Evolutionary conservation across 2,888 invertebrate genomes (phyloP).

Genomic region (Chrysomela aeneicollis): DNA sequence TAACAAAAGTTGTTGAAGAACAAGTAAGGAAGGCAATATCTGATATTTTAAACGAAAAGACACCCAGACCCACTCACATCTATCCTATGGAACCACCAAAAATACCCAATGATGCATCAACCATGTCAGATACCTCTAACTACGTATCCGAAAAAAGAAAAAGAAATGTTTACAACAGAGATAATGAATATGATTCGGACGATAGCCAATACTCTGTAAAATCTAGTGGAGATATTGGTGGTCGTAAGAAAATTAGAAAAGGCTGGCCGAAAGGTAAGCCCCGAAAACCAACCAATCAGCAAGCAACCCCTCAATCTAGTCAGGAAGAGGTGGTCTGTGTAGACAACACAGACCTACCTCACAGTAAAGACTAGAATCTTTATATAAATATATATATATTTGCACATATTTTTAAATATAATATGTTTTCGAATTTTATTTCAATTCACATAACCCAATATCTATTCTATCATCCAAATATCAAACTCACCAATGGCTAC

Average conservation of each 20-base stretch:
- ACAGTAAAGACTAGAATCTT: background rate
- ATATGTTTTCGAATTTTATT: background rate
- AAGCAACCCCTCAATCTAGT: background rate
- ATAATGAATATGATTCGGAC: background rate
- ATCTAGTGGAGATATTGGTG: background rate
- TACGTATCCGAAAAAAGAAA: slow-evolving; percentile 7
- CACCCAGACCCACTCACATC: background rate
- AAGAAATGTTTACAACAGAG: background rate
- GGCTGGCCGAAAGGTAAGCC: slow-evolving; percentile 16
- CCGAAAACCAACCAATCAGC: slow-evolving; percentile 10
- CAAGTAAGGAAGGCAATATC: background rate
- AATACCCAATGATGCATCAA: background rate
- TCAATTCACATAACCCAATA: background rate
- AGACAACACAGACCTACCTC: background rate
- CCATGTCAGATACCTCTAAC: slow-evolving; percentile 7
- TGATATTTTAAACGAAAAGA: background rate
- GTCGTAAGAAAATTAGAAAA: slow-evolving; percentile 5
- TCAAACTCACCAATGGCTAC: background rate
- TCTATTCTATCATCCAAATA: background rate
- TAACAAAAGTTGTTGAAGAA: slow-evolving; percentile 1
- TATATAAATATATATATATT: background rate
- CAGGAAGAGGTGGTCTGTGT: background rate
- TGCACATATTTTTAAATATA: slow-evolving; percentile 1
- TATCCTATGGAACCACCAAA: slow-evolving; percentile 6
- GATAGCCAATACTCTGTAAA: background rate